phyloP scores from a whole-genome alignment of 1,140 invertebrate species.

The Holotrichia oblita region DNA sequence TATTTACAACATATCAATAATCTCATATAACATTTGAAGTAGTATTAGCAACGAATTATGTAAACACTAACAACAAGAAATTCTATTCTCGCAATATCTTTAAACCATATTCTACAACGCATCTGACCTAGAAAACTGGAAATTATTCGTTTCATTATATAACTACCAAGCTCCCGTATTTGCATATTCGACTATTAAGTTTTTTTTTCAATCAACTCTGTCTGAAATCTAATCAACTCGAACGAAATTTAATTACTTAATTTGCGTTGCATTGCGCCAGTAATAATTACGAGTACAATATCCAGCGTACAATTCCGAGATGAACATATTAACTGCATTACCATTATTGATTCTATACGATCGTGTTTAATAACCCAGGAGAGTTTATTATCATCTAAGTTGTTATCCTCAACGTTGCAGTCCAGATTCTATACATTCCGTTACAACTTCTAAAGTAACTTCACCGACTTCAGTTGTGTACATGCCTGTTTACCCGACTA shows the following conservation, averaged over 20 bases:
- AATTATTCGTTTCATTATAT: too few relatives aligned
- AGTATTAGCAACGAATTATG: too few relatives aligned
- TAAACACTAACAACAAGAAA: too few relatives aligned
- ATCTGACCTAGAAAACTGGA: too few relatives aligned
- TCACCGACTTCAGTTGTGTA: not conserved
- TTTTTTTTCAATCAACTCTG: not conserved
- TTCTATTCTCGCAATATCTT: too few relatives aligned
- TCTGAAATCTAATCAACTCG: not conserved
- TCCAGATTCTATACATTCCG: not conserved
- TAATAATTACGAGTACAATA: constrained; percentile 21
- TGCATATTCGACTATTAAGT: too few relatives aligned
- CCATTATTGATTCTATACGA: constrained; percentile 17
- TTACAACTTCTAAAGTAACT: not conserved
- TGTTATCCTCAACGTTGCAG: not conserved
- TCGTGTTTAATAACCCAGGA: constrained; percentile 25
- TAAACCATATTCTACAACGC: too few relatives aligned
- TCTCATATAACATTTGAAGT: too few relatives aligned
- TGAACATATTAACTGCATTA: constrained; percentile 21
- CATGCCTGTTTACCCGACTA: not conserved
- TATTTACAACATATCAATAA: too few relatives aligned
- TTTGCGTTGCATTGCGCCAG: not conserved
- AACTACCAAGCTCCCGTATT: too few relatives aligned
- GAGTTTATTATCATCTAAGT: not conserved
- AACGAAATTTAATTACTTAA: constrained; percentile 14
- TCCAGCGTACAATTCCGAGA: constrained; percentile 15